phyloP scores from a whole-genome alignment of 2,797 vertebrate species.

The Fratercula arctica region DNA sequence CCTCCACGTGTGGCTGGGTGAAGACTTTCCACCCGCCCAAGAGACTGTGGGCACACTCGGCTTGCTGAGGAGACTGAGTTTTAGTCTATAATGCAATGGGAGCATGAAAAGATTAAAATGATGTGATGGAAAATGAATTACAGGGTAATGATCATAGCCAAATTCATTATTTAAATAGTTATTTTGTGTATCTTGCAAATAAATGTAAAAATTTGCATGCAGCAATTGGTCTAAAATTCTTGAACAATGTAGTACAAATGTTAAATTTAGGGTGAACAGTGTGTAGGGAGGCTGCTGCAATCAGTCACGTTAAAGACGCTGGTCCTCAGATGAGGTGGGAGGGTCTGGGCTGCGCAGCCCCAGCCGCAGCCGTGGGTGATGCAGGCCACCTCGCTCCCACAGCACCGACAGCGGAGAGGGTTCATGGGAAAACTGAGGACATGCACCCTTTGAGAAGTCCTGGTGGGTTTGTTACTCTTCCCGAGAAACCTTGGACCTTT shows the following conservation, averaged over 20 bases:
- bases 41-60: rapidly evolving
- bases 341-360: not conserved
- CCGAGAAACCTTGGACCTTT: conserved; percentile 20
- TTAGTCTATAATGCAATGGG: not conserved
- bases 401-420: not conserved
- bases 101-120: not conserved
- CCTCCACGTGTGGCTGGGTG: rapidly evolving
- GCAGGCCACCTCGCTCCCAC: not conserved
- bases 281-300: not conserved
- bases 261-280: not conserved
- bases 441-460: not conserved
- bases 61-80: not conserved
- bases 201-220: not conserved
- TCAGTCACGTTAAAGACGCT: not conserved
- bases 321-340: not conserved
- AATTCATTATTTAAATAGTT: not conserved
- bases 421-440: not conserved
- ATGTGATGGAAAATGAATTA: not conserved
- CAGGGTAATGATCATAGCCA: not conserved
- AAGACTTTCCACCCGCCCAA: rapidly evolving
- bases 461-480: conserved; percentile 12
- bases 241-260: not conserved
- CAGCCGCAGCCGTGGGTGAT: not conserved
- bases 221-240: not conserved
- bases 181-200: not conserved